phyloP scores from a whole-genome alignment of 64 coral and sea anemone species.

The Porites australiensis region DNA sequence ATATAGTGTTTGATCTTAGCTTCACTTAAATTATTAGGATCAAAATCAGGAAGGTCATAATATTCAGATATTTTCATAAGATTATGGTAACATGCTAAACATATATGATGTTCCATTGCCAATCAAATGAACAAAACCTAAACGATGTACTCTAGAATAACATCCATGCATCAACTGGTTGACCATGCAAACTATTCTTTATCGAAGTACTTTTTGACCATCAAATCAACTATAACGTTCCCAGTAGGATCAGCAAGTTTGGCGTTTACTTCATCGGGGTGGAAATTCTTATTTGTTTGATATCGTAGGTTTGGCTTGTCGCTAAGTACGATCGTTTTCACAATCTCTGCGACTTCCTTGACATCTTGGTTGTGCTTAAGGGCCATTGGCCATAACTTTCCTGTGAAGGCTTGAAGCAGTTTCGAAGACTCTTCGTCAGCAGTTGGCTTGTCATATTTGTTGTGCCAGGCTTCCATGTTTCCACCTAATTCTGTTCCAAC shows the following conservation, averaged over 20 bases:
- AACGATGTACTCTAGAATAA: too few species aligned
- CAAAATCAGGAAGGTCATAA: too few species aligned
- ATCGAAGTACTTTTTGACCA: background rate
- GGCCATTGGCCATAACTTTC: background rate
- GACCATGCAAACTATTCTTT: background rate
- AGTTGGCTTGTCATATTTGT: conserved; percentile 50
- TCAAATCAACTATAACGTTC: conserved; percentile 21
- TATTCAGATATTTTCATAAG: too few species aligned
- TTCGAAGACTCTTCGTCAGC: conserved; percentile 64
- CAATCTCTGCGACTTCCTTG: conserved; percentile 59
- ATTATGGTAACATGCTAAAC: too few species aligned
- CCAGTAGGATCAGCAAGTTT: conserved; percentile 77
- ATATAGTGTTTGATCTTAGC: too few species aligned
- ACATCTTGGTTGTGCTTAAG: conserved; percentile 7
- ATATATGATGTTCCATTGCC: too few species aligned
- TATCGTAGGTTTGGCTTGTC: conserved; percentile 65
- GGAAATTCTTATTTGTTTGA: conserved; percentile 68
- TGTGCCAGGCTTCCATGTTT: conserved; percentile 2
- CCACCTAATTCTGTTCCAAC: conserved; percentile 9
- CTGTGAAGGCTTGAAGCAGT: conserved; percentile 20
- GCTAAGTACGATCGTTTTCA: conserved; percentile 58
- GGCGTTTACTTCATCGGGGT: conserved; percentile 27
- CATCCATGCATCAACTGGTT: too few species aligned
- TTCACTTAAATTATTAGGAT: too few species aligned
- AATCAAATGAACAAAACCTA: too few species aligned